Evolutionary conservation across 2,113 vertebrate species (phyloP).

Genomic region (Seriola aureovittata): DNA sequence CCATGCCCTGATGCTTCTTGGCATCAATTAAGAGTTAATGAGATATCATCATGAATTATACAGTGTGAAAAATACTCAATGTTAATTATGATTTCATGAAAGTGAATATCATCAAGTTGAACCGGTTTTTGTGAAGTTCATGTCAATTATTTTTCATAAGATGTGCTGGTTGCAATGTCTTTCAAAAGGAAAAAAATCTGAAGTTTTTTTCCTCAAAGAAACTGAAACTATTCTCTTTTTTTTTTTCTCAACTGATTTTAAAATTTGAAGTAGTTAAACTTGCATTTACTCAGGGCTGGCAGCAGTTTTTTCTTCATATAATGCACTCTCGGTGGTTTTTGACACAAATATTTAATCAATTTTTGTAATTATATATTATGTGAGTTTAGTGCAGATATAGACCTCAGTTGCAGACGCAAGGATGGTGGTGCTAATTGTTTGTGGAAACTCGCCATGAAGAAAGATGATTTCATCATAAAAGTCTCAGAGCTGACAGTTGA

Average conservation of each 20-base stretch:
- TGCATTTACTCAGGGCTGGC: background rate
- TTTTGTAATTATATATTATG: conserved; percentile 30
- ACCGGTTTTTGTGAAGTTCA: conserved; percentile 1
- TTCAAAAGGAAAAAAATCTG: background rate
- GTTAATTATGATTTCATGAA: conserved; percentile 46
- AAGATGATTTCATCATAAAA: conserved; percentile 71
- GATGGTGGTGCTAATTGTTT: conserved; percentile 65
- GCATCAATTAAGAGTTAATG: conserved; percentile 52
- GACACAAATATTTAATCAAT: conserved; percentile 1
- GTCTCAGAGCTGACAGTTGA: conserved; percentile 63
- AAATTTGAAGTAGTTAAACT: background rate
- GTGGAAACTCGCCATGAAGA: conserved; percentile 50
- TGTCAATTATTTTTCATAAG: conserved; percentile 6
- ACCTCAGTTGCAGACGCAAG: conserved; percentile 6
- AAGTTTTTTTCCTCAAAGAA: background rate
- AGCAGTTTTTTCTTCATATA: background rate
- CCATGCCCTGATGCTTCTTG: conserved; percentile 30
- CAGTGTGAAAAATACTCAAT: conserved; percentile 36
- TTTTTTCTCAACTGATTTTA: background rate
- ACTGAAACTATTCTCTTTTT: background rate
- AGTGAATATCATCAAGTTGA: conserved; percentile 29
- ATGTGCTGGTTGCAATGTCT: background rate
- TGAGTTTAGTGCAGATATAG: conserved; percentile 24
- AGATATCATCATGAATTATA: conserved; percentile 53
- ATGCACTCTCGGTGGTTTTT: background rate